phyloP scores from a whole-genome alignment of 2,797 vertebrate species.

The Phrynocephalus vlangalii region DNA sequence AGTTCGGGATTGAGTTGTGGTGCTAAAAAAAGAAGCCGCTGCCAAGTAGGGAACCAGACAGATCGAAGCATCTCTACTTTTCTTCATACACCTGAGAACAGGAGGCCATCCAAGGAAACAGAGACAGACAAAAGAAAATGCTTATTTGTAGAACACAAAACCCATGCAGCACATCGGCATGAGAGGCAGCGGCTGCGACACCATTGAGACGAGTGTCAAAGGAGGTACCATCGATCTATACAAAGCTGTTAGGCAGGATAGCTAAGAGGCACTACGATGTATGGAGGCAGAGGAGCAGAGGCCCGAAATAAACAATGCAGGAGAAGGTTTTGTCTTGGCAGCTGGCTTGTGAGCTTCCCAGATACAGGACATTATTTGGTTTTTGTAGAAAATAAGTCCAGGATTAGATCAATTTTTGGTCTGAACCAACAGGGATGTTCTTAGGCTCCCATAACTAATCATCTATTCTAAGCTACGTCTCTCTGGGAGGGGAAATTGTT shows the following conservation, averaged over 20 bases:
- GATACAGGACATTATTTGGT: no score
- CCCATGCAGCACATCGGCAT: not conserved
- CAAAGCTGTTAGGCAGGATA: not conserved
- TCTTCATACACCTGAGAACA: not conserved
- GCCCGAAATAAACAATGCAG: not conserved
- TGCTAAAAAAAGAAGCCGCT: not conserved
- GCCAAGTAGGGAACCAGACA: not conserved
- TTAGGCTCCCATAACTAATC: not conserved
- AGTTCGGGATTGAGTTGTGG: not conserved
- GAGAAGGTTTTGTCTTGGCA: not conserved
- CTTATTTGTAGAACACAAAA: not conserved
- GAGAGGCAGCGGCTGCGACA: not conserved
- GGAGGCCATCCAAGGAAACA: not conserved
- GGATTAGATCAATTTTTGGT: not conserved
- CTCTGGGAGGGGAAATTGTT: not conserved
- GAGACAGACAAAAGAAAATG: not conserved
- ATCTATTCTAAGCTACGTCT: not conserved
- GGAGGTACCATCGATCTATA: not conserved
- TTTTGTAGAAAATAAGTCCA: not conserved
- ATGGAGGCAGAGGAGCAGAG: not conserved
- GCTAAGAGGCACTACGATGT: not conserved
- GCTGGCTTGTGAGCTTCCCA: not conserved
- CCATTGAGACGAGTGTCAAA: not conserved
- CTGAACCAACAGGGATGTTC: not conserved
- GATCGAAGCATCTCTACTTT: not conserved